A percentile compares a stretch with the other conserved stretches of the same genome.
Conservation (phyloP, 2,888 invertebrate genomes). For the Athalia cordata region DNA sequence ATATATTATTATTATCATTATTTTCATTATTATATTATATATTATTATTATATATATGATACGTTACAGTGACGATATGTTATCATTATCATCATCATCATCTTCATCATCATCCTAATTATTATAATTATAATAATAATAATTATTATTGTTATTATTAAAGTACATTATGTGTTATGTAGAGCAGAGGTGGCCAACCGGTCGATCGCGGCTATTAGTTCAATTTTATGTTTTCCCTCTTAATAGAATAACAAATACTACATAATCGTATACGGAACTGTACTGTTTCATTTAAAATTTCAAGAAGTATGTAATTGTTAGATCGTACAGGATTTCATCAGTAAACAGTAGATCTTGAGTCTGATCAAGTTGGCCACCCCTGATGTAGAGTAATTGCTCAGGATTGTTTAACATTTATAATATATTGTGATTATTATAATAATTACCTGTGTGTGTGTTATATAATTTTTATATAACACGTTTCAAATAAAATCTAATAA, state of each 20-base stretch:
- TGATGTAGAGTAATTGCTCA: conserved; percentile 70
- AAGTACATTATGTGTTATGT: conserved; percentile 63
- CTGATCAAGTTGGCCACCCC: too few species aligned
- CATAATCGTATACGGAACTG: too few species aligned
- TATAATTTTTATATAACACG: conserved; percentile 68
- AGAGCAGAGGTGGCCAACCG: too few species aligned
- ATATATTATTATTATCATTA: conserved; percentile 54
- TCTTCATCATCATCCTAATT: too few species aligned
- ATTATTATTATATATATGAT: conserved; percentile 44
- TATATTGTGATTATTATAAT: conserved; percentile 69
- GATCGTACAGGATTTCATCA: too few species aligned
- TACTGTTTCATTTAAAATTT: too few species aligned
- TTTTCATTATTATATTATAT: conserved; percentile 30
- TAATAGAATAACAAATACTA: too few species aligned
- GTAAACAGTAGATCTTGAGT: too few species aligned
- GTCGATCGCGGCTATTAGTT: too few species aligned
- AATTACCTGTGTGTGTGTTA: conserved; percentile 40
- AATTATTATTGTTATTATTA: neutral
- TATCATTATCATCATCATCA: too few species aligned
- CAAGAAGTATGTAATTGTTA: too few species aligned
- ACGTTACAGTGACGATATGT: conserved; percentile 58
- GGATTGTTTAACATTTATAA: conserved; percentile 71
- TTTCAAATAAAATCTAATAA: conserved; percentile 70
- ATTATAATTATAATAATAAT: conserved; percentile 41
- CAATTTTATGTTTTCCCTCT: too few species aligned